Base-by-base conservation (phyloP, 2,888 invertebrate species). In the Iphiclides podalirius region DNA sequence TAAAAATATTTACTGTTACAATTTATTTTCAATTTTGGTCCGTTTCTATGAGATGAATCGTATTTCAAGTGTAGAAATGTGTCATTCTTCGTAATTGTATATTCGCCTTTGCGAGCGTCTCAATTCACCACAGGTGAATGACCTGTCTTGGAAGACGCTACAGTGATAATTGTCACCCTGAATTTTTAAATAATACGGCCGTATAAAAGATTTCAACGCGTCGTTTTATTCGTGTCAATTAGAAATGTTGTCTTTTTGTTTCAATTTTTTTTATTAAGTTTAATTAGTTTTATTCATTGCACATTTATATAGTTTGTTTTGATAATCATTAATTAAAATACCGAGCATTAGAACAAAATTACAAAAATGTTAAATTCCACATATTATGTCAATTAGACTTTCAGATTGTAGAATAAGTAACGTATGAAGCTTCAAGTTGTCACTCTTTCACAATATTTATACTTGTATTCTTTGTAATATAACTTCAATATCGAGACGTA, bases 191-290 rank as follows among this genome's bases (percentile, higher is more conserved):
- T 66, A 67, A 66, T 63, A 63, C 57, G 59, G 53, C 60, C 60
- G 60, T 74, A 75, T 69, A 83, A 82, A 84, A 82, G 82, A 85
- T 67, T 67, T 84, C 79, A 83, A 84, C 83, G 82, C 66, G 72
- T 63, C 47, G 53, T 28, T 28, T 28, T 28, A 2, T 28, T 28
- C 6, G n/a, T 9, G 2, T 28, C 8, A 28, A 2, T 9, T 4
- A 3, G 20, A 9, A 6, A 6, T 28, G 2, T 28, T 28, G 28
- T 9, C n/a, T n/a, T 28, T 31, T 23, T 17, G 33, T 9, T 35
- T n/a, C 33, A 20, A 7, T 38, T 47, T 55, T 44, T 44, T 47
- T 28, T 28, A n/a, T n/a, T n/a, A n/a, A n/a, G n/a, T n/a, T n/a
- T n/a, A n/a, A n/a, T n/a, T n/a, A n/a, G n/a, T n/a, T n/a, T n/a